Conservation (phyloP, 2,888 invertebrate species). For the Pseudococcus viburni region DNA sequence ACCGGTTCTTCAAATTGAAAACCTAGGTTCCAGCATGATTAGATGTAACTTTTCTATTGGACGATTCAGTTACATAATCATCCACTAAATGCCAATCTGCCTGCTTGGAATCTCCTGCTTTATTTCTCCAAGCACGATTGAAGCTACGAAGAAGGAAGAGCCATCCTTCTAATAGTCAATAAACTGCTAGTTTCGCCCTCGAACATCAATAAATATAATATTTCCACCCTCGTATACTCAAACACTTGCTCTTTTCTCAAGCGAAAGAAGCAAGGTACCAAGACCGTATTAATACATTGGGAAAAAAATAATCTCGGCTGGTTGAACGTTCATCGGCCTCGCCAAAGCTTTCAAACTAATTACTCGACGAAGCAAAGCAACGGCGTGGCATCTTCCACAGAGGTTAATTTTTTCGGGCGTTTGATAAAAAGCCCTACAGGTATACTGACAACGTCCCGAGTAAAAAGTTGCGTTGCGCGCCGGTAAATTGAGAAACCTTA, state of each 20-base stretch:
- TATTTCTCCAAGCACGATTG: too few species aligned
- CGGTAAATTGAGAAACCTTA: conserved; percentile 35
- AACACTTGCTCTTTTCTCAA: not conserved
- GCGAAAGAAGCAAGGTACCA: not conserved
- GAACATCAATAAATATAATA: too few species aligned
- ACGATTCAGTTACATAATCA: too few species aligned
- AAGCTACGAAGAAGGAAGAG: too few species aligned
- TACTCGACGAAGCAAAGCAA: not conserved
- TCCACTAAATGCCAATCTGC: too few species aligned
- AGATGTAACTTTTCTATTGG: too few species aligned
- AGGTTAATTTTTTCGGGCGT: not conserved
- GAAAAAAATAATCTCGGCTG: not conserved
- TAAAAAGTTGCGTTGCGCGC: conserved; percentile 27
- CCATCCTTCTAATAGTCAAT: too few species aligned
- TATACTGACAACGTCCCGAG: not conserved
- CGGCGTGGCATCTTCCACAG: not conserved
- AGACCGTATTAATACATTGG: not conserved
- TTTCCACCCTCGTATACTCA: too few species aligned
- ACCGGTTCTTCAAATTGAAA: too few species aligned
- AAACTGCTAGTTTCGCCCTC: too few species aligned
- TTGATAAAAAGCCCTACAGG: conserved; percentile 44
- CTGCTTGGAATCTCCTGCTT: too few species aligned
- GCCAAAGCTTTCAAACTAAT: conserved; percentile 42
- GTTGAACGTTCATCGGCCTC: not conserved
- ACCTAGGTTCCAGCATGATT: too few species aligned